Conservation (phyloP, 2,888 invertebrate genomes). For the Conomelus anceps region DNA sequence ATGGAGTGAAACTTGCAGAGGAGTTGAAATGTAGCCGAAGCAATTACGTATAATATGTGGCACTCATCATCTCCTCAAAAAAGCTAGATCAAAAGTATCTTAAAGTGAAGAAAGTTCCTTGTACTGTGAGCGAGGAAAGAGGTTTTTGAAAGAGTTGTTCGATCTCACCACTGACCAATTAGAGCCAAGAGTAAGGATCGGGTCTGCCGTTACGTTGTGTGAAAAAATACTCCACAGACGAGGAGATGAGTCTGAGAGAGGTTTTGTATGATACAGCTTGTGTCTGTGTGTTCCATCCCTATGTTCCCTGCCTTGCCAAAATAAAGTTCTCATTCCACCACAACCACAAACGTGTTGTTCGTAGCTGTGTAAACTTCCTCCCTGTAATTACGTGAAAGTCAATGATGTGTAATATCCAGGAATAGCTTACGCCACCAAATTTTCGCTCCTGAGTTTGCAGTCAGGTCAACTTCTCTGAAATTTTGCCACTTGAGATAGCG, state of each 20-base stretch:
- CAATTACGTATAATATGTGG: not conserved
- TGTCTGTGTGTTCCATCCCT: not conserved
- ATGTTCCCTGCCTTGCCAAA: not conserved
- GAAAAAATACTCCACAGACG: not conserved
- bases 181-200: not conserved
- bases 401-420: not conserved
- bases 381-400: not conserved
- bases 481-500: not conserved
- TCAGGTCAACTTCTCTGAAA: not conserved
- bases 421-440: not conserved
- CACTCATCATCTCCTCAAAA: not conserved
- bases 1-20: not conserved
- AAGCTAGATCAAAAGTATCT: not conserved
- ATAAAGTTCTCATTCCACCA: not conserved
- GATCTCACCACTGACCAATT: not conserved
- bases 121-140: not conserved
- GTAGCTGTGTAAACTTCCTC: not conserved
- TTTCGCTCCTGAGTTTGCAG: not conserved
- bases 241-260: not conserved
- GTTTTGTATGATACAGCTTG: too few relatives aligned
- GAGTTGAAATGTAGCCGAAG: not conserved
- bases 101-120: not conserved
- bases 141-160: not conserved
- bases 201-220: not conserved
- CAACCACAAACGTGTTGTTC: not conserved